Conservation (phyloP, 1,140 invertebrate species). For the Octopus sinensis region DNA sequence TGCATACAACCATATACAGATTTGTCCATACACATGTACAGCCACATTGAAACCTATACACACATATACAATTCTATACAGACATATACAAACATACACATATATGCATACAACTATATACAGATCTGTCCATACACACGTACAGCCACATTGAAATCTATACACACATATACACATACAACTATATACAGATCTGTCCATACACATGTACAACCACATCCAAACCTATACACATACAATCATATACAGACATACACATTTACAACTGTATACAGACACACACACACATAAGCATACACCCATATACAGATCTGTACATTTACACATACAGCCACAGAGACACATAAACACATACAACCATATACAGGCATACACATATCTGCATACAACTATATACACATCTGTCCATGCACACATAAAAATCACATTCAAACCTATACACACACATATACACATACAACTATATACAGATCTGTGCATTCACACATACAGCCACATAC, state of each 20-base stretch:
- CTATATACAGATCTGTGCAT: background rate
- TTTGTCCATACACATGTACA: background rate
- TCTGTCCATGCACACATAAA: background rate
- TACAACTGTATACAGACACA: background rate
- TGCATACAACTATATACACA: background rate
- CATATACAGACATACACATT: background rate
- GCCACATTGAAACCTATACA: background rate
- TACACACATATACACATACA: background rate
- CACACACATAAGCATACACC: background rate
- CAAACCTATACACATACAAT: background rate
- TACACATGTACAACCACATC: background rate
- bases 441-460: background rate
- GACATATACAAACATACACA: background rate
- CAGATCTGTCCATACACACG: background rate
- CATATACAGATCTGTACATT: background rate
- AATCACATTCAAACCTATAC: background rate
- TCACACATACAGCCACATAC: background rate
- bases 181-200: background rate
- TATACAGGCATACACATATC: background rate
- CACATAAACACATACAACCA: background rate
- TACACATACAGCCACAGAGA: background rate
- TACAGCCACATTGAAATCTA: background rate
- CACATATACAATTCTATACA: background rate
- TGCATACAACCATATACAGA: background rate
- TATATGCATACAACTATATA: background rate